Evolutionary conservation across 2,888 invertebrate genomes (phyloP).

Genomic region (Dermolepida albohirtum): DNA sequence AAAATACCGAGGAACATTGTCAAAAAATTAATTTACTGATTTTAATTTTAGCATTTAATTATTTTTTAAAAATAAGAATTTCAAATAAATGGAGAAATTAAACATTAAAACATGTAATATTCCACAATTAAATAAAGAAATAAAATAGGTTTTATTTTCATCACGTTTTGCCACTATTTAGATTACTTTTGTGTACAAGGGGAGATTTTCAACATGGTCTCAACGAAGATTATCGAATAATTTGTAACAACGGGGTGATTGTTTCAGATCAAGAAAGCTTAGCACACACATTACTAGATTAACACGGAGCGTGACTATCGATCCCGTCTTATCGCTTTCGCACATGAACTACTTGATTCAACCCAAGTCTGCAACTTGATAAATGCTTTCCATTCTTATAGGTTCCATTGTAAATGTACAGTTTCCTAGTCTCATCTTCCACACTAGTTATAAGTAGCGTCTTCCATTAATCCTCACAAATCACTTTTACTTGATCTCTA

Average conservation of each 20-base stretch:
- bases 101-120: no score
- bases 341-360: constrained; percentile 48
- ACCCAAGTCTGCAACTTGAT: constrained; percentile 26
- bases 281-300: constrained; percentile 55
- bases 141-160: no score
- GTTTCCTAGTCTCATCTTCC: constrained; percentile 13
- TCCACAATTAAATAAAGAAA: background rate
- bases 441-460: no score
- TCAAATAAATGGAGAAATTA: no score
- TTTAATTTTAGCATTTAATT: no score
- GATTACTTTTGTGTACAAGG: no score
- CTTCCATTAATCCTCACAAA: no score
- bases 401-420: constrained; percentile 29
- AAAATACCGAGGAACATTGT: no score
- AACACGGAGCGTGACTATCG: constrained; percentile 59
- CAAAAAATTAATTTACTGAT: no score
- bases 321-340: constrained; percentile 53
- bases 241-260: constrained; percentile 54
- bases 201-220: no score
- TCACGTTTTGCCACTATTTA: background rate
- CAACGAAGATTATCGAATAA: constrained; percentile 51
- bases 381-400: constrained; percentile 36
- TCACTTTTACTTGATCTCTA: no score
- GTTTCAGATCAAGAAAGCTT: constrained; percentile 53
- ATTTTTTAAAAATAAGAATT: no score